Conservation (phyloP, 2,113 vertebrate species). For the Mesembrinibis cayennensis region DNA sequence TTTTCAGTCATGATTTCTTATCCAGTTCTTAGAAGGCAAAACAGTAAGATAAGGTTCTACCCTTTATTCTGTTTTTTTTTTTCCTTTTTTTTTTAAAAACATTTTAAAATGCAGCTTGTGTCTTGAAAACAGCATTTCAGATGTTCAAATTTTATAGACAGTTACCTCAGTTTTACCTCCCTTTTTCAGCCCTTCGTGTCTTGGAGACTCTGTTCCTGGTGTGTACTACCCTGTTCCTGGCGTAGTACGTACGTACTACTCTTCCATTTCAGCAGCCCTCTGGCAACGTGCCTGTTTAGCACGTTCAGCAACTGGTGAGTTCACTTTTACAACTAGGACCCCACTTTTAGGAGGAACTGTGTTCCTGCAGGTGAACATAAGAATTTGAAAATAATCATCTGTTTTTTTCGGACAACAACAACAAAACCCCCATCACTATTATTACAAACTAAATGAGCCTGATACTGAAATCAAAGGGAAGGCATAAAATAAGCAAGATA, state of each 20-base stretch:
- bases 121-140: not conserved
- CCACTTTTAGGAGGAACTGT: not conserved
- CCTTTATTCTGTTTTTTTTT: not conserved
- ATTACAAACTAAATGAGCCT: not conserved
- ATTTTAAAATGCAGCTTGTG: not conserved
- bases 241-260: accelerated
- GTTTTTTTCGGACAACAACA: not conserved
- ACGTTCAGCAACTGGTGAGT: not conserved
- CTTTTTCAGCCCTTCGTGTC: not conserved
- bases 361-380: not conserved
- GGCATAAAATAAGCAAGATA: not conserved
- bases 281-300: not conserved
- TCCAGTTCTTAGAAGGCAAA: not conserved
- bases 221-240: not conserved
- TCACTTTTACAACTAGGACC: not conserved
- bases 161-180: not conserved
- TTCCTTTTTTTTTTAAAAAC: not conserved
- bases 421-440: not conserved
- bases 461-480: not conserved
- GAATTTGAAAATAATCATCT: not conserved
- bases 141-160: not conserved
- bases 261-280: not conserved
- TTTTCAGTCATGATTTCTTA: not conserved
- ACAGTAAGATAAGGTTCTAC: not conserved
- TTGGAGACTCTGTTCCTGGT: not conserved